These are phyloP conservation scores for Campylorhamphus procurvoides DNA, from an alignment of 2,113 vertebrate genomes.

Conservation along the genomic window DNA sequence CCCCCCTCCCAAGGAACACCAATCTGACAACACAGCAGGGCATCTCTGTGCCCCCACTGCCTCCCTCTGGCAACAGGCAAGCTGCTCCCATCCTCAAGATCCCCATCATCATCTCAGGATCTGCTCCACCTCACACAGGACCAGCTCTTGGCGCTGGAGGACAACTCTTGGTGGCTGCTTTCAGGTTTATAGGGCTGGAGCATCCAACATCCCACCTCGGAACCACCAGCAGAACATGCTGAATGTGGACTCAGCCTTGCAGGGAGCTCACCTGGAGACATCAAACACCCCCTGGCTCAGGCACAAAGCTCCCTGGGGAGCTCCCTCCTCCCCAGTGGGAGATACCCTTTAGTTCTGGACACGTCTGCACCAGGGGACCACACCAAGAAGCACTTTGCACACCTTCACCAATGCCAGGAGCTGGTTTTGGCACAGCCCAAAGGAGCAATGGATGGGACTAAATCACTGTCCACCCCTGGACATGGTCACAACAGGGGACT, in stretches of 20 bases:
- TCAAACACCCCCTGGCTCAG: fast-evolving
- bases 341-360: background rate
- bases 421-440: background rate
- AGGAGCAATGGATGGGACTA: background rate
- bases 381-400: background rate
- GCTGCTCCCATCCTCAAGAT: fast-evolving
- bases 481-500: background rate
- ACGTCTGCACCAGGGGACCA: background rate
- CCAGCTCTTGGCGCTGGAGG: background rate
- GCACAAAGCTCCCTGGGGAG: background rate
- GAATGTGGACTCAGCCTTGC: fast-evolving
- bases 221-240: fast-evolving
- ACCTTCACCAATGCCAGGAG: background rate
- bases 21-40: background rate
- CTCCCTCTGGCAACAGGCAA: background rate
- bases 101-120: fast-evolving
- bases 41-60: background rate
- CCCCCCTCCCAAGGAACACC: background rate
- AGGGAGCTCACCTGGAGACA: background rate
- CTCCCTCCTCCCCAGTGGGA: background rate
- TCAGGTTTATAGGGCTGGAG: background rate
- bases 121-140: background rate
- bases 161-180: fast-evolving
- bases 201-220: background rate
- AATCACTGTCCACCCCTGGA: background rate